A percentile compares a stretch with the other conserved stretches of the same genome.
These are phyloP conservation scores for Colletes collaris DNA, from an alignment of 2,888 invertebrate genomes.

Conservation along the genomic window DNA sequence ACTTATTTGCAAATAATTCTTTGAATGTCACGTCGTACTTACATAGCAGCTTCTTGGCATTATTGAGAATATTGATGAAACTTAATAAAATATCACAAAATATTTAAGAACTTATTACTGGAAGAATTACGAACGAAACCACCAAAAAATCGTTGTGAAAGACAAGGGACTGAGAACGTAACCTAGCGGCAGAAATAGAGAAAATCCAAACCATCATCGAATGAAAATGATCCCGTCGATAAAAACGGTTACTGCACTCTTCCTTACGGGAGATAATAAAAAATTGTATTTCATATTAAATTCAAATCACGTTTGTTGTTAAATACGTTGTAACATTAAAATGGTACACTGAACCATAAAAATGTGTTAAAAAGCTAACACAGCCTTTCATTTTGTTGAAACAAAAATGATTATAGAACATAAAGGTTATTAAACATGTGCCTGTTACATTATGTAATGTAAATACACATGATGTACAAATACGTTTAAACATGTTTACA, in stretches of 20 bases:
- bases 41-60: constrained; percentile 8
- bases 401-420: too few species aligned
- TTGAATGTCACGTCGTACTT: constrained; percentile 38
- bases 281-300: too few species aligned
- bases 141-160: constrained; percentile 7
- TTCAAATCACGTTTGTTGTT: too few species aligned
- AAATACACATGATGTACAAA: not conserved
- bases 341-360: too few species aligned
- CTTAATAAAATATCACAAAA: not conserved
- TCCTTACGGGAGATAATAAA: not conserved
- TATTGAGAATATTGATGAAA: not conserved
- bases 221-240: constrained; percentile 10
- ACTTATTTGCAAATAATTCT: constrained; percentile 10
- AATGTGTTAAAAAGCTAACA: too few species aligned
- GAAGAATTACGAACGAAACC: constrained; percentile 14
- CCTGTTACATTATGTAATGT: too few species aligned
- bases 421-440: too few species aligned
- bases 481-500: not conserved
- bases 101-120: constrained; percentile 10
- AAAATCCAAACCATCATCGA: constrained; percentile 6
- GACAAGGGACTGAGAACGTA: constrained; percentile 13
- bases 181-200: constrained; percentile 24
- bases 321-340: too few species aligned
- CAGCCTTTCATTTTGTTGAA: too few species aligned
- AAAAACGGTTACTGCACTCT: constrained; percentile 15